Conservation (phyloP, 2,797 vertebrate genomes). For the Peromyscus aztecus region DNA sequence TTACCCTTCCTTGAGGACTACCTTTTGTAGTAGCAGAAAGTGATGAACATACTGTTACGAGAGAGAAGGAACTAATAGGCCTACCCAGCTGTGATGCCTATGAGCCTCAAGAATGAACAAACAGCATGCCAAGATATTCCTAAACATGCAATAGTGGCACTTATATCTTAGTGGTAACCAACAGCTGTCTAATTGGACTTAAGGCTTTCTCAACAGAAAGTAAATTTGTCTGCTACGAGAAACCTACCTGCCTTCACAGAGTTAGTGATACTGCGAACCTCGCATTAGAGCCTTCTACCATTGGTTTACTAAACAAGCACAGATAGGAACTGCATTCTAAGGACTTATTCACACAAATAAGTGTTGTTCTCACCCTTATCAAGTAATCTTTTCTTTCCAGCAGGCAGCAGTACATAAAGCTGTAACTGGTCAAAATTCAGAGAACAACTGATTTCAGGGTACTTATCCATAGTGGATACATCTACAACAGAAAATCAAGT, state of each 20-base stretch:
- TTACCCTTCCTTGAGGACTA: neutral
- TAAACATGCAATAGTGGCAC: neutral
- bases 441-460: neutral
- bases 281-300: neutral
- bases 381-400: neutral
- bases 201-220: neutral
- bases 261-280: neutral
- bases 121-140: neutral
- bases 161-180: neutral
- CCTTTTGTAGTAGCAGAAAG: neutral
- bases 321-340: neutral
- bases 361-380: neutral
- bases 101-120: neutral
- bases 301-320: neutral
- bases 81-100: neutral
- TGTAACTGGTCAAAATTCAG: neutral
- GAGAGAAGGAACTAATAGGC: neutral
- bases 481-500: neutral
- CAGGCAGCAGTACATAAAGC: neutral
- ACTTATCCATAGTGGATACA: neutral
- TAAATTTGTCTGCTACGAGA: neutral
- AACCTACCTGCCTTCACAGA: neutral
- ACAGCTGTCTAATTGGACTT: neutral
- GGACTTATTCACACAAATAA: neutral
- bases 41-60: neutral